Percentiles rank a stretch among this genome's conserved stretches.
phyloP scores from a whole-genome alignment of 2,113 vertebrate genomes.

The Pseudois nayaur region DNA sequence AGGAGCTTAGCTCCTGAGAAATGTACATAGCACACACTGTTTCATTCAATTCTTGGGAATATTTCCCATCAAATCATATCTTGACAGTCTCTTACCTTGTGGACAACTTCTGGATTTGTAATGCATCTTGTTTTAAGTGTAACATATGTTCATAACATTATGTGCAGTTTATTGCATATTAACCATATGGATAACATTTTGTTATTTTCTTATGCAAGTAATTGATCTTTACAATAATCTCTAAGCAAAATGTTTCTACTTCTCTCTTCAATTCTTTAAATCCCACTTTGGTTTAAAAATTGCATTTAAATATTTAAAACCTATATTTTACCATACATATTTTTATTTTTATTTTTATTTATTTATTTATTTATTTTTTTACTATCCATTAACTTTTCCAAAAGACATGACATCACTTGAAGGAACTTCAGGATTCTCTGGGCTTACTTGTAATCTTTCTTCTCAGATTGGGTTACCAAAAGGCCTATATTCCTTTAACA shows the following conservation, averaged over 20 bases:
- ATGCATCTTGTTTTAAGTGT: neutral
- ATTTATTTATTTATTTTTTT: neutral
- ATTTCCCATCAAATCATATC: neutral
- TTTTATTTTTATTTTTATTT: neutral
- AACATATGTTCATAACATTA: neutral
- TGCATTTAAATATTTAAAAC: neutral
- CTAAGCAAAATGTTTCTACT: neutral
- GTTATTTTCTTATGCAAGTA: neutral
- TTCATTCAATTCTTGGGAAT: neutral
- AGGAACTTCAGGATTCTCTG: neutral
- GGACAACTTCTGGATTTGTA: neutral
- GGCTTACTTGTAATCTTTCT: neutral
- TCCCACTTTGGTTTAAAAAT: neutral
- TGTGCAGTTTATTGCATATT: neutral
- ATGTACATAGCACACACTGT: rapidly evolving
- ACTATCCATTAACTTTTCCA: neutral
- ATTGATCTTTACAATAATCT: neutral
- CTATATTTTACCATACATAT: neutral
- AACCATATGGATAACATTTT: neutral
- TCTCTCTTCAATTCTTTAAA: neutral
- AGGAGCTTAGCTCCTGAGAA: neutral
- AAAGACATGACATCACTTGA: neutral
- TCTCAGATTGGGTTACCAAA: neutral
- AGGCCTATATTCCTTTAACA: neutral
- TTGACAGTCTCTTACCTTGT: neutral